These are phyloP conservation scores for Sebastes steindachneri DNA, from an alignment of 2,797 vertebrate species.

Conservation along the genomic window DNA sequence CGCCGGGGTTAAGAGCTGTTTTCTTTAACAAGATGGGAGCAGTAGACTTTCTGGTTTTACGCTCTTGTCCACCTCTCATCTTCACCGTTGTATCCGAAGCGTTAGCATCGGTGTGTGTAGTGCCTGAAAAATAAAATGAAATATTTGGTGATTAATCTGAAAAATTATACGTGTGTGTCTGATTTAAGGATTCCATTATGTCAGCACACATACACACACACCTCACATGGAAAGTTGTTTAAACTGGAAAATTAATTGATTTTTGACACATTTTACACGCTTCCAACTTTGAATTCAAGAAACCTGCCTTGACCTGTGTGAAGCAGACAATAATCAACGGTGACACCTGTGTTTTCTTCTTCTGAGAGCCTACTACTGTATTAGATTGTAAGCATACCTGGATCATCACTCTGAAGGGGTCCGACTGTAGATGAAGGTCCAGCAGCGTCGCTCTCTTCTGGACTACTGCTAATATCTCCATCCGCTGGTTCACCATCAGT, in stretches of 20 bases:
- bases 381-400: constrained; percentile 54
- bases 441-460: constrained; percentile 76
- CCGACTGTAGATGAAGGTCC: constrained; percentile 67
- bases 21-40: constrained; percentile 61
- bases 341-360: not conserved
- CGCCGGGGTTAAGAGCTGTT: constrained; percentile 24
- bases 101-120: constrained; percentile 41
- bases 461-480: constrained; percentile 73
- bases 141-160: not conserved
- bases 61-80: constrained; percentile 59
- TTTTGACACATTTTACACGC: not conserved
- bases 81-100: constrained; percentile 46
- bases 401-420: constrained; percentile 79
- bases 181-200: not conserved
- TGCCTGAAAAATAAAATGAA: constrained; percentile 57
- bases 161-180: not conserved
- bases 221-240: no score
- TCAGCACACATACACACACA: not conserved
- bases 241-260: no score
- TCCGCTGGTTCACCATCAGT: constrained; percentile 79
- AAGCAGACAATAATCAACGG: not conserved
- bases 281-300: not conserved
- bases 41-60: constrained; percentile 73
- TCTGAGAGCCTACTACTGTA: not conserved
- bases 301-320: not conserved